Evolutionary conservation across 2,888 invertebrate species (phyloP).

Genomic region (Ceriagrion tenellum): DNA sequence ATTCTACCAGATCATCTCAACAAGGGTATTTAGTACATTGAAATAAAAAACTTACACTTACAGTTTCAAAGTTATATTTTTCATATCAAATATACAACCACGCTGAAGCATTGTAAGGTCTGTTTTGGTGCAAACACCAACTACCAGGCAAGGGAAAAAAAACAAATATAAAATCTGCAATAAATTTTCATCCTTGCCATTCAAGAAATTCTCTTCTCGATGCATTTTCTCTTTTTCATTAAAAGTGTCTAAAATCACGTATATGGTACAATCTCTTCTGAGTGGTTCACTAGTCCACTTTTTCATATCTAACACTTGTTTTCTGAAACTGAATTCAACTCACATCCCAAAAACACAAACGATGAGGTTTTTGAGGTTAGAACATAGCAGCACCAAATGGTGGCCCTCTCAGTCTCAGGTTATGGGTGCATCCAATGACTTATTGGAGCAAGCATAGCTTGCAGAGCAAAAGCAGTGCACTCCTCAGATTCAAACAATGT

Average conservation of each 20-base stretch:
- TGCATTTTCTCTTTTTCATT: constrained; percentile 62
- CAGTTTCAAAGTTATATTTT: constrained; percentile 67
- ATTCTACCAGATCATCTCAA: not conserved
- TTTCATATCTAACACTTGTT: constrained; percentile 60
- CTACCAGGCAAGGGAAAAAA: constrained; percentile 58
- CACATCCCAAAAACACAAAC: constrained; percentile 60
- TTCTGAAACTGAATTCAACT: constrained; percentile 56
- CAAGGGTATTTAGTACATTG: not conserved
- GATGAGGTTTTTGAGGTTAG: constrained; percentile 59
- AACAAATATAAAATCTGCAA: constrained; percentile 68
- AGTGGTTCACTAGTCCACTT: constrained; percentile 59
- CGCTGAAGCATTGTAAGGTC: constrained; percentile 64
- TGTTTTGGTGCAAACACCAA: constrained; percentile 61
- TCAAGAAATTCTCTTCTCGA: constrained; percentile 58
- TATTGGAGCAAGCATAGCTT: constrained; percentile 51
- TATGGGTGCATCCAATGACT: constrained; percentile 57
- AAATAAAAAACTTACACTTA: constrained; percentile 3
- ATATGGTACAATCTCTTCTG: constrained; percentile 44
- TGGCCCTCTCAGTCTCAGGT: constrained; percentile 49
- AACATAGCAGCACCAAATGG: constrained; percentile 58
- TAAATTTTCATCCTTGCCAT: constrained; percentile 64
- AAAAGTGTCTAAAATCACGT: constrained; percentile 67
- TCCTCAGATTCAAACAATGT: constrained; percentile 26
- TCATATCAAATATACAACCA: constrained; percentile 68
- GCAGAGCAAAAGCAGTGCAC: constrained; percentile 58